Percentiles rank a stretch among this genome's conserved stretches.
These are phyloP conservation scores for Cranoglanis bouderius DNA, from an alignment of 2,113 vertebrate species.

Conservation along the genomic window DNA sequence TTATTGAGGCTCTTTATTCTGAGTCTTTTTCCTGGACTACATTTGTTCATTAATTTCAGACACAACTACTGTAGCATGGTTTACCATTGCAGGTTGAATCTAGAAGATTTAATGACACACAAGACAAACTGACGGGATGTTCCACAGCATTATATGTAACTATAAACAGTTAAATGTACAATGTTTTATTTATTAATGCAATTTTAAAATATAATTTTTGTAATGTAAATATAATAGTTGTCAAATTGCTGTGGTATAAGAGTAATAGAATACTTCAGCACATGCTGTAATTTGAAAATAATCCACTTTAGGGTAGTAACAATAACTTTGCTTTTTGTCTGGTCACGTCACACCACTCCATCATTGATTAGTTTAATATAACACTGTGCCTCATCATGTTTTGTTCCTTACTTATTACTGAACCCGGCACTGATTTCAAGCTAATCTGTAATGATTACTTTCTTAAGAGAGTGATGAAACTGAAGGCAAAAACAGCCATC, in stretches of 20 bases:
- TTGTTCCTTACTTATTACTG: not conserved
- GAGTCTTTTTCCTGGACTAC: not conserved
- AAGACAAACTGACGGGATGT: not conserved
- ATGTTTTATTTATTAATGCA: not conserved
- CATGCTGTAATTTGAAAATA: not conserved
- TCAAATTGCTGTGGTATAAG: not conserved
- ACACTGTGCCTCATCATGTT: not conserved
- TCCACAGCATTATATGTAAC: not conserved
- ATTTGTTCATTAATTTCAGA: not conserved
- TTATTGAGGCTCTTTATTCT: not conserved
- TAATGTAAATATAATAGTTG: not conserved
- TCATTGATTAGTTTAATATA: not conserved
- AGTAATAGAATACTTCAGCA: not conserved
- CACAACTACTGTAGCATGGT: not conserved
- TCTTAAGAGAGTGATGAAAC: constrained; percentile 95
- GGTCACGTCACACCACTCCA: not conserved
- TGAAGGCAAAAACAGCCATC: constrained; percentile 97
- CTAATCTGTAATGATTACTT: constrained; percentile 76
- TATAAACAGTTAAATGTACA: not conserved
- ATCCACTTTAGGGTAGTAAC: not conserved
- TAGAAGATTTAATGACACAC: not conserved
- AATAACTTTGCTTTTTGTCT: not conserved
- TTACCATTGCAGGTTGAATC: not conserved
- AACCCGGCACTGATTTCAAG: not conserved
- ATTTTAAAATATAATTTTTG: not conserved